These are phyloP conservation scores for Papilio glaucus DNA, from an alignment of 1,140 invertebrate species.

Conservation along the genomic window DNA sequence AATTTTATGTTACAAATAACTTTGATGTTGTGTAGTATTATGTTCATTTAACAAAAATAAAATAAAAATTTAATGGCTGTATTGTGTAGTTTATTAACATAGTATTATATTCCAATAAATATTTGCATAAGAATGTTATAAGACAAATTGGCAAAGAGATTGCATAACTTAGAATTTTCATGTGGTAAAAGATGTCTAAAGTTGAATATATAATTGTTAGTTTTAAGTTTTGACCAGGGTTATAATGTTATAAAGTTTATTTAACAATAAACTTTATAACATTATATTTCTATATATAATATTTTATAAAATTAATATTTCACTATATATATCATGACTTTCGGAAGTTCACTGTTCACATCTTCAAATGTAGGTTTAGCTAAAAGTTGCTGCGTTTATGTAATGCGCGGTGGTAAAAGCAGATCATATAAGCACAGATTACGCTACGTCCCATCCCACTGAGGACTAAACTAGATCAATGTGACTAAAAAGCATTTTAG, in stretches of 20 bases:
- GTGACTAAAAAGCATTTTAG: too few relatives aligned
- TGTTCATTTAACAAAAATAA: background rate
- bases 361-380: too few relatives aligned
- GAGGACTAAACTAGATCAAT: too few relatives aligned
- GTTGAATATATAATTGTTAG: background rate
- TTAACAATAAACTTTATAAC: background rate
- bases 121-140: constrained; percentile 11
- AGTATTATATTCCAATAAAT: background rate
- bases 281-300: too few relatives aligned
- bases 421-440: too few relatives aligned
- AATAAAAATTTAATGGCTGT: background rate
- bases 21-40: background rate
- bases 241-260: background rate
- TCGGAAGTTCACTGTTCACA: too few relatives aligned
- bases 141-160: background rate
- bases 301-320: background rate
- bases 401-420: too few relatives aligned
- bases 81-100: background rate
- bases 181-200: constrained; percentile 41
- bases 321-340: too few relatives aligned
- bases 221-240: background rate
- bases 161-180: constrained; percentile 10
- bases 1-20: too few relatives aligned
- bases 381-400: too few relatives aligned
- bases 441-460: too few relatives aligned